Base-by-base conservation (phyloP, 2,888 invertebrate genomes). In the Meta bourneti region DNA sequence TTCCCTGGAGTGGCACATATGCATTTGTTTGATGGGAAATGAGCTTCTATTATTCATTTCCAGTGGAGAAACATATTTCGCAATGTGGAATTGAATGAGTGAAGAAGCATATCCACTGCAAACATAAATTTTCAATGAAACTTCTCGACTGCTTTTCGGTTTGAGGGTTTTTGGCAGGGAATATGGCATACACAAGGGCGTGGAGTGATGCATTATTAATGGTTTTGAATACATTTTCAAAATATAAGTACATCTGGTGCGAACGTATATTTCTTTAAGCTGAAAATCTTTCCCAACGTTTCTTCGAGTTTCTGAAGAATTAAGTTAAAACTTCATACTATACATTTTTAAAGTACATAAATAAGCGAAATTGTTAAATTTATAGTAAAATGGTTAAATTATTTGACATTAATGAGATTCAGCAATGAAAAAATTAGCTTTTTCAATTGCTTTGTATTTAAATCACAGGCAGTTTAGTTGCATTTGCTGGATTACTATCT, bases 41-140 rank as follows among this genome's bases (percentile, higher is more conserved):
- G 61, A 61, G 61, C 61, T 61, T 61, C 61, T 61, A 61, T 61
- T 61, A 61, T 61, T 61, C 61, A 61, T 61, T 61, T 61, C 61
- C 11, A 61, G 61, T 61, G 13, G 13, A 61, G 61, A 61, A 61
- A 61, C 61, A 16, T 9, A 61, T 61, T 61, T 61, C 61, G 11
- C 61, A 61, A 16, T 16, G 5, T 16, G 61, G 61, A 61, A 61
- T 61, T 61, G 61, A 61, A 61, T 61, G 61, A 61, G 61, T 11
- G 61, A 16, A 61, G 61, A 61, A 61, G 61, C 8, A 11, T 16
- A 16, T 61, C 61, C 61, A 16, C 61, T 5, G 61, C 61, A 9
- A 61, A 61, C 61, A 61, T 61, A 61, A 61, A 61, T 61, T 61
- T 61, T 61, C 61, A 16, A 61, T 61, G 61, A 61, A 61, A 61